Base-by-base conservation (phyloP, 2,888 invertebrate genomes). In the Harpalus rubripes region DNA sequence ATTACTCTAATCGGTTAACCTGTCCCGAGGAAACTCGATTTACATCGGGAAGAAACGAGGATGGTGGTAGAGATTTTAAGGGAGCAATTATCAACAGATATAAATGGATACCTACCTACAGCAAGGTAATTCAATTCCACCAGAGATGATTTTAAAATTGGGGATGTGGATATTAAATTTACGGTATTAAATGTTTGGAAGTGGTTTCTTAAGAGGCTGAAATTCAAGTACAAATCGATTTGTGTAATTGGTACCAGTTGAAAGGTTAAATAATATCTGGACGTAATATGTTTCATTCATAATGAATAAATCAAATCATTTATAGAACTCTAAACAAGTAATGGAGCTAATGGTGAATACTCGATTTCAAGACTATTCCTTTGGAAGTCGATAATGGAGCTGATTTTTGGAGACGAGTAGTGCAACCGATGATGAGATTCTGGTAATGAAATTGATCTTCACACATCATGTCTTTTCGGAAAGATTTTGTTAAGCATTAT, bases 1-100 rank as follows among this genome's bases (percentile, higher is more conserved):
- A 84, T 84, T 84, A 84, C 78, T 15, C 84, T 84, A 84, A 84
- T 84, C 84, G 84, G 78, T 84, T 78, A 44, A 56, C 56, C 61
- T 74, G 82, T 82, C 82, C 32, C 4, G 6, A 10, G 12, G n/a
- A 15, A 15, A 59, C 15, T 15, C 32, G 5, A 52, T 52, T 52
- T 52, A 52, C 44, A 10, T 52, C 4, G 44, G 56, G 32, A 56
- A 56, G n/a, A 56, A 10, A 56, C 56, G 56, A 56, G 44, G 44
- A 12, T 52, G 44, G 44, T 52, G 44, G 44, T 12, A 52, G 12
- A 32, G 32, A 32, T 32, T 32, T 32, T 32, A 32, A 32, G 32
- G 5, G 32, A 32, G 32, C 32, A 32, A 32, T 32, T 32, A 32
- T 32, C 32, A 32, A 32, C 32, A 32, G 32, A 32, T 32, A 32